These are phyloP conservation scores for Sepiola atlantica DNA, from an alignment of 2,888 invertebrate genomes.

Conservation along the genomic window DNA sequence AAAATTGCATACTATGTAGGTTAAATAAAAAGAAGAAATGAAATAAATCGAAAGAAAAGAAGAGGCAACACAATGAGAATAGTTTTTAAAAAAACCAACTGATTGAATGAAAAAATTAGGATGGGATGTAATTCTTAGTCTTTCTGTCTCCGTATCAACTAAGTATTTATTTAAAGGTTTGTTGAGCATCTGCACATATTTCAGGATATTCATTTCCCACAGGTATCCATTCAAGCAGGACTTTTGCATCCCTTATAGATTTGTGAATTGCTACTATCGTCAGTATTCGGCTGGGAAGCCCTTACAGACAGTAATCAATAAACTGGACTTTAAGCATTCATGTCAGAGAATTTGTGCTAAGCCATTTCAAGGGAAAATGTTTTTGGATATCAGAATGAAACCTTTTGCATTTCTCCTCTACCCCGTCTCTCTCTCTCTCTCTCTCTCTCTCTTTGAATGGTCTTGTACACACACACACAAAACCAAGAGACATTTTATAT, in stretches of 20 bases:
- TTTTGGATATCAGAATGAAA: neutral
- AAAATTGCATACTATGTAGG: neutral
- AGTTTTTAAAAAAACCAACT: no score
- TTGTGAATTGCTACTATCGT: neutral
- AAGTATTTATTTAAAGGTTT: neutral
- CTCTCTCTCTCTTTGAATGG: neutral
- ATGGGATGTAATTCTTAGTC: neutral
- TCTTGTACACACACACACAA: neutral
- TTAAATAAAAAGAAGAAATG: neutral
- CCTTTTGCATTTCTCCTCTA: neutral
- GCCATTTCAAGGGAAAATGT: neutral
- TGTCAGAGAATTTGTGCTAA: neutral
- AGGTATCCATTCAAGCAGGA: neutral
- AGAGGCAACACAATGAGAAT: neutral
- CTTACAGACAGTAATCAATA: slow-evolving; percentile 9
- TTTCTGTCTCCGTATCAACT: neutral
- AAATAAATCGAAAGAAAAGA: neutral
- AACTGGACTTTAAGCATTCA: neutral
- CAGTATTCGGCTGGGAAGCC: neutral
- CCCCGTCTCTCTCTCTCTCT: neutral
- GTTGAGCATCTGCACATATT: neutral
- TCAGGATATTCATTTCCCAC: neutral
- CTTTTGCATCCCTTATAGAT: neutral
- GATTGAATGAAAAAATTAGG: neutral
- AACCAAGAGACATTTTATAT: no score